phyloP scores from a whole-genome alignment of 2,888 invertebrate genomes.

The Loripinus fragilis region DNA sequence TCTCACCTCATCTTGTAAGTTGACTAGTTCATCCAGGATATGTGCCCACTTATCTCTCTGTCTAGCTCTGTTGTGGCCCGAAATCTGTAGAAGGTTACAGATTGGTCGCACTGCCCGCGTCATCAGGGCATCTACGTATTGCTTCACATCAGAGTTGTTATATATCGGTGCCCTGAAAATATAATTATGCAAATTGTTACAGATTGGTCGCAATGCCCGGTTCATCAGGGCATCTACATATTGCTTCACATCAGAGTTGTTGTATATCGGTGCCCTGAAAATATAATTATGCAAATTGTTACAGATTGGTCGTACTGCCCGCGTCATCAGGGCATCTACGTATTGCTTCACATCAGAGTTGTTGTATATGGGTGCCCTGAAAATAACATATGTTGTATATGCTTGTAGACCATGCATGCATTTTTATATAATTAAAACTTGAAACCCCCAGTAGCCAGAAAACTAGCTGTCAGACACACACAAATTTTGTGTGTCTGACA shows the following conservation, averaged over 20 bases:
- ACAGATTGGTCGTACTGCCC: conserved; percentile 91
- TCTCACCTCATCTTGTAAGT: conserved; percentile 93
- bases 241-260: conserved; percentile 91
- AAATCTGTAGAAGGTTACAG: conserved; percentile 90
- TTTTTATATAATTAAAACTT: no score
- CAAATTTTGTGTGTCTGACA: no score
- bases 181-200: conserved; percentile 90
- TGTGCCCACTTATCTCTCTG: conserved; percentile 97
- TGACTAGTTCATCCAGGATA: conserved; percentile 94
- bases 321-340: conserved; percentile 94
- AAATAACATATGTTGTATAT: no score
- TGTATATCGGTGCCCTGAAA: conserved; percentile 86
- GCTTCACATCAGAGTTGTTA: conserved; percentile 91
- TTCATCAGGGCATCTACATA: conserved; percentile 94
- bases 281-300: conserved; percentile 91
- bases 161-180: conserved; percentile 86
- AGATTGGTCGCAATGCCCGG: conserved; percentile 91
- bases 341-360: conserved; percentile 92
- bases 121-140: conserved; percentile 94
- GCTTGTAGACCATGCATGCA: no score
- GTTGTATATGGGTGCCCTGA: conserved; percentile 85
- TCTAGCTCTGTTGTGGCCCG: conserved; percentile 97
- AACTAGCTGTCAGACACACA: no score
- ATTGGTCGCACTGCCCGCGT: conserved; percentile 91
- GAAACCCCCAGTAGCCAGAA: no score